These are phyloP conservation scores for Carollia perspicillata DNA, from an alignment of 2,113 vertebrate genomes.

Conservation along the genomic window DNA sequence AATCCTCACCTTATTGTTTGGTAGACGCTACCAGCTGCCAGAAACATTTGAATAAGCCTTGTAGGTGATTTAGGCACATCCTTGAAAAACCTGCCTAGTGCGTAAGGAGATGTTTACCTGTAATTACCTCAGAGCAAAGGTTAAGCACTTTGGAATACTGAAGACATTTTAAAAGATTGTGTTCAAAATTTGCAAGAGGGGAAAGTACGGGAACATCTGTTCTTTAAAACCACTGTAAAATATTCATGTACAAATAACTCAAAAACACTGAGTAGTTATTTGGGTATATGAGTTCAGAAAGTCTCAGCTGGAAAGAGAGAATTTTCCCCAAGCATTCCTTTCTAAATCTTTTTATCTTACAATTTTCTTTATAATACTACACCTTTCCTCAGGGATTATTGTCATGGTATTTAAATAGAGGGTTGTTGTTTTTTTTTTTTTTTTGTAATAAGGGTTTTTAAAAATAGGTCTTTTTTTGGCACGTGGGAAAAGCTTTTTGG, in stretches of 20 bases:
- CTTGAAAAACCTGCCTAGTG: constrained; percentile 1
- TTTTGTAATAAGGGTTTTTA: constrained; percentile 63
- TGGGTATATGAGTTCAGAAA: constrained; percentile 38
- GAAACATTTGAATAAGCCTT: neutral
- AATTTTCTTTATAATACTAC: constrained; percentile 62
- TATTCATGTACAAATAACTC: constrained; percentile 51
- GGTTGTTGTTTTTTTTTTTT: too few relatives aligned
- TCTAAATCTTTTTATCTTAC: constrained; percentile 47
- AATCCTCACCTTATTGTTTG: neutral
- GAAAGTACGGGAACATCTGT: constrained; percentile 66
- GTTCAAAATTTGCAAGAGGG: constrained; percentile 54
- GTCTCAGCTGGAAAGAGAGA: constrained; percentile 37
- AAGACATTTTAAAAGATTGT: constrained; percentile 59
- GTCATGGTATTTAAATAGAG: constrained; percentile 69
- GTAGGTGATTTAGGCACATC: constrained; percentile 17
- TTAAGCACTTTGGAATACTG: constrained; percentile 62
- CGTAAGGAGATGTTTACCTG: constrained; percentile 47
- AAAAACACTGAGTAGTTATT: constrained; percentile 27
- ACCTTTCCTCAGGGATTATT: constrained; percentile 60
- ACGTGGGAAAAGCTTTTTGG: constrained; percentile 56
- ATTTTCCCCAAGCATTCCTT: constrained; percentile 44
- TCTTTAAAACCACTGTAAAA: constrained; percentile 64
- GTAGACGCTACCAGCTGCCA: neutral
- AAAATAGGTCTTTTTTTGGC: constrained; percentile 70
- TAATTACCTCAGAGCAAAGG: constrained; percentile 69